Evolutionary conservation across 2,797 vertebrate genomes (phyloP).

Genomic region (Pangasius mekongensis): DNA sequence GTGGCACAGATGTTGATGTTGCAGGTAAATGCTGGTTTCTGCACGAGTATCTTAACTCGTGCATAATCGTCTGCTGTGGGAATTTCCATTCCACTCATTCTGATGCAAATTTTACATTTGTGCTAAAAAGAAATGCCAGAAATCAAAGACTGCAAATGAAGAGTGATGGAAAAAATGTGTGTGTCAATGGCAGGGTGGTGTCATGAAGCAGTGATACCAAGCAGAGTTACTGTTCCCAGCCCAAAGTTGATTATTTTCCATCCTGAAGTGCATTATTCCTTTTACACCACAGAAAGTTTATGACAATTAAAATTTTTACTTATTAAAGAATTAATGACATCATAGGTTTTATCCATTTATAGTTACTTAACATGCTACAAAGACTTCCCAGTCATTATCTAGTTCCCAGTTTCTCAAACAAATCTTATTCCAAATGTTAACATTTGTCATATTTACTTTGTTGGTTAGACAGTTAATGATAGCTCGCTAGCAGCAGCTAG

Average conservation of each 20-base stretch:
- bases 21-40: background rate
- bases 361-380: background rate
- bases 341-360: background rate
- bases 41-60: too few relatives aligned
- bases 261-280: background rate
- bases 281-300: too few relatives aligned
- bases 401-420: background rate
- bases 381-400: background rate
- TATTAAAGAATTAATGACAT: too few relatives aligned
- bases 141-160: background rate
- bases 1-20: background rate
- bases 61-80: background rate
- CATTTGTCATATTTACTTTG: background rate
- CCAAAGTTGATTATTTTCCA: background rate
- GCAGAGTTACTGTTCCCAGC: background rate
- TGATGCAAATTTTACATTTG: background rate
- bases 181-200: background rate
- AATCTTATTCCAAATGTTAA: background rate
- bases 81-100: slow-evolving; percentile 9
- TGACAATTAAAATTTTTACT: too few relatives aligned
- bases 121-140: background rate
- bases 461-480: background rate
- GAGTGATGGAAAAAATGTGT: background rate
- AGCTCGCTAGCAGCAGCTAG: background rate
- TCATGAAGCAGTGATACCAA: background rate